phyloP scores from a whole-genome alignment of 2,888 invertebrate species.

The Hydraecia micacea region DNA sequence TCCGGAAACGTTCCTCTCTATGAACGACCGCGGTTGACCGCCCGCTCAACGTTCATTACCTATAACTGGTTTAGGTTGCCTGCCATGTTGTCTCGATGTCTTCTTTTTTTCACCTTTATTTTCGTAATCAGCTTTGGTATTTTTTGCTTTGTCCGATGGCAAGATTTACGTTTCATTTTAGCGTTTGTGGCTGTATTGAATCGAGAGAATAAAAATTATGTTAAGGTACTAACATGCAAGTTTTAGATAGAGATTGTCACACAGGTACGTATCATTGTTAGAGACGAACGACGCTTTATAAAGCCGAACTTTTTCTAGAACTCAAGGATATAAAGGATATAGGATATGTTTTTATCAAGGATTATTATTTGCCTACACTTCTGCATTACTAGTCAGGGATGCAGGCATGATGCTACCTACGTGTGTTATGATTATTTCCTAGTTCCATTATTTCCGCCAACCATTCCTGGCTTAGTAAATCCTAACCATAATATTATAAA shows the following conservation, averaged over 20 bases:
- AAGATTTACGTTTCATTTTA: not conserved
- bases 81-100: not conserved
- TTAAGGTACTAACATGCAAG: not conserved
- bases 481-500: too few relatives aligned
- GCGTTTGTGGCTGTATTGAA: not conserved
- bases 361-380: not conserved
- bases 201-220: not conserved
- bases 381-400: not conserved
- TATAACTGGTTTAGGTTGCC: constrained; percentile 23
- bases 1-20: constrained; percentile 27
- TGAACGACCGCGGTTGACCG: constrained; percentile 30
- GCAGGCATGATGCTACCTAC: too few relatives aligned
- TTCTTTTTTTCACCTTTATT: not conserved
- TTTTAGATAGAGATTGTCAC: not conserved
- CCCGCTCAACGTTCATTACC: constrained; percentile 42
- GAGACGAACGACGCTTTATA: not conserved
- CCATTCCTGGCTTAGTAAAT: not conserved
- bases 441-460: not conserved
- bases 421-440: not conserved
- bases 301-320: not conserved
- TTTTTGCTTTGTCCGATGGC: not conserved
- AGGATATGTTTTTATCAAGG: not conserved
- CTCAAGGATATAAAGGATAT: too few relatives aligned
- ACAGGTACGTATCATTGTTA: not conserved
- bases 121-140: not conserved